Base-by-base conservation (phyloP, 2,797 vertebrate genomes). In the Hyperoplus lanceolatus region DNA sequence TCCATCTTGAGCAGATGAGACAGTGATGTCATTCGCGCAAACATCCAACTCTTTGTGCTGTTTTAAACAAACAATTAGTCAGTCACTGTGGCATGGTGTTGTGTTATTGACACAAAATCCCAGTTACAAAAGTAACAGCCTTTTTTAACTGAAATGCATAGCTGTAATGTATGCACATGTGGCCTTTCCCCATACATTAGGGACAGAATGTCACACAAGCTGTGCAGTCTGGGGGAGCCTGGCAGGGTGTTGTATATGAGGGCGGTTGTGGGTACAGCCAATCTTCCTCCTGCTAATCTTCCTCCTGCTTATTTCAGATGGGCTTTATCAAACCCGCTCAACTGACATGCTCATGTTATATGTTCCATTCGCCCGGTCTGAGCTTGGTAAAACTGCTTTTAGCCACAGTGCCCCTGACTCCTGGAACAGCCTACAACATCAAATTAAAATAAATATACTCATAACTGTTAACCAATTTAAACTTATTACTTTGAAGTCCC, bases 141-240 rank as follows among this genome's bases (percentile, higher is more conserved):
- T 73, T 87, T 87, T 87, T 29, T 15, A 53, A 4, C 53, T 70
- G 79, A 75, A 73, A 53, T 59, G 62, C 48, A 57, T 14, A 15
- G 58, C 59, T 72, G 61, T 84, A 88, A 92, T 86, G 53, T 83
- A 85, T 80, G 81, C 87, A 77, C 69, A 54, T 67, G 67, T 90
- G 85, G 58, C 87, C 82, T 90, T 93, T 89, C 75, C 29, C 77
- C 71, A 89, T 89, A 87, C 87, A 86, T 91, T 82, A 77, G 64
- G 36, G 85, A 60, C 54, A 81, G 74, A 91, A 85, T 89, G 84
- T 87, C 82, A 85, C 74, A 81, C 78, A 84, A 54, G 82, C 90
- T 91, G 84, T 61, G 74, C 67, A 71, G 84, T 82, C 67, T 11
- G 53, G 72, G 29, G 66, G 79, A 81, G 56, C 77, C 56, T 59